Conservation (phyloP, 2,888 invertebrate genomes). For the Coelogynopora nodosa region DNA sequence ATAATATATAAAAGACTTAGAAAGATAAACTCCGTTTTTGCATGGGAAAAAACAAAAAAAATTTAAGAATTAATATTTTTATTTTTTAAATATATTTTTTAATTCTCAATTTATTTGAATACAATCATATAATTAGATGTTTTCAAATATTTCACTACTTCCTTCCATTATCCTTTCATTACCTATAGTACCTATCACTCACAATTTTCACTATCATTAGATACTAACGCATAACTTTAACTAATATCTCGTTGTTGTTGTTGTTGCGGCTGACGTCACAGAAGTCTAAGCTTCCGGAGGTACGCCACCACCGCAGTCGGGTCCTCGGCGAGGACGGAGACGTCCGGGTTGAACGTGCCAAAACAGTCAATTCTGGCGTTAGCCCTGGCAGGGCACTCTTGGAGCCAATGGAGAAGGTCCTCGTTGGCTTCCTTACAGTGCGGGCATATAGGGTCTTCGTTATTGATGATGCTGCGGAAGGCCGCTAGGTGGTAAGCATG, state of each 20-base stretch:
- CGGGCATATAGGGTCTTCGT: not conserved
- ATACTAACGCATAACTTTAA: too few species aligned
- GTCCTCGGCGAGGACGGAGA: constrained; percentile 11
- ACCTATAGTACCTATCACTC: too few species aligned
- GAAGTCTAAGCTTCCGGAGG: constrained; percentile 1
- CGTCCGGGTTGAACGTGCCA: not conserved
- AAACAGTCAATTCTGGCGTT: not conserved
- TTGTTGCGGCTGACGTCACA: not conserved
- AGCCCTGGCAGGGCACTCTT: not conserved
- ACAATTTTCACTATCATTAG: too few species aligned
- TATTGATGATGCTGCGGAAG: constrained; percentile 19
- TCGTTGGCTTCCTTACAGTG: constrained; percentile 15
- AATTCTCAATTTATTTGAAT: too few species aligned
- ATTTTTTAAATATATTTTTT: too few species aligned
- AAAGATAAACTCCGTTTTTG: too few species aligned
- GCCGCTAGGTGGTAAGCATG: constrained; percentile 10
- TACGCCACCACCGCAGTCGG: not conserved
- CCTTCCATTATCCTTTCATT: too few species aligned
- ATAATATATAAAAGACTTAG: too few species aligned
- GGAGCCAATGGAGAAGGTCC: not conserved
- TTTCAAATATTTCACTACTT: too few species aligned
- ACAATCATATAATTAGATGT: too few species aligned
- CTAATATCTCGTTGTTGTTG: not conserved
- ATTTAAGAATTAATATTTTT: too few species aligned
- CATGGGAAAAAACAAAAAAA: too few species aligned